These are phyloP conservation scores for Archips crataeganus DNA, from an alignment of 2,888 invertebrate genomes.

Conservation along the genomic window DNA sequence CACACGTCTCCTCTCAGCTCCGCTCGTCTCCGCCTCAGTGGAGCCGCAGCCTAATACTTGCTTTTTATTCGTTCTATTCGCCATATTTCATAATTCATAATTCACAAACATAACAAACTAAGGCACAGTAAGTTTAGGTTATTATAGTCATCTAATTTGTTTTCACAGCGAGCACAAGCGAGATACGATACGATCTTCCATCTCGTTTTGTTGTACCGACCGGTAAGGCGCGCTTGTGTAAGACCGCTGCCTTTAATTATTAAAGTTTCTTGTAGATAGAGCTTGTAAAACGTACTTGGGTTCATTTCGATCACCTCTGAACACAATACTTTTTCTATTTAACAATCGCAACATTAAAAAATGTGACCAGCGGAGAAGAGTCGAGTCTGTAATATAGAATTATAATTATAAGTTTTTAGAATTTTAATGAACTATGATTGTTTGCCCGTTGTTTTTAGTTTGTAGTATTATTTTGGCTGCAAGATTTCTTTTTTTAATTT, in stretches of 20 bases:
- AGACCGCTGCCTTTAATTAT: not conserved
- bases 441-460: conserved; percentile 75
- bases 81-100: not conserved
- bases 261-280: not conserved
- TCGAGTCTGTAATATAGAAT: conserved; percentile 74
- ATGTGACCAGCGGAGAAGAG: conserved; percentile 50
- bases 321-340: not conserved
- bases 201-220: not conserved
- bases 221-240: not conserved
- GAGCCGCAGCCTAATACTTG: no score
- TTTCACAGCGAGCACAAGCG: not conserved
- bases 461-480: conserved; percentile 60
- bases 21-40: no score
- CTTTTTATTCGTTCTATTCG: not conserved
- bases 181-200: not conserved
- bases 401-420: conserved; percentile 65
- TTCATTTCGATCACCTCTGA: not conserved
- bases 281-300: not conserved
- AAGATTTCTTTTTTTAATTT: conserved; percentile 51
- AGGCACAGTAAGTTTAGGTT: not conserved
- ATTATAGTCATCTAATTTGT: not conserved
- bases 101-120: not conserved
- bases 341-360: conserved; percentile 11
- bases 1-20: no score
- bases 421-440: conserved; percentile 56